phyloP scores from a whole-genome alignment of 35 echinoderm and acorn worm species.

The Acanthaster planci region DNA sequence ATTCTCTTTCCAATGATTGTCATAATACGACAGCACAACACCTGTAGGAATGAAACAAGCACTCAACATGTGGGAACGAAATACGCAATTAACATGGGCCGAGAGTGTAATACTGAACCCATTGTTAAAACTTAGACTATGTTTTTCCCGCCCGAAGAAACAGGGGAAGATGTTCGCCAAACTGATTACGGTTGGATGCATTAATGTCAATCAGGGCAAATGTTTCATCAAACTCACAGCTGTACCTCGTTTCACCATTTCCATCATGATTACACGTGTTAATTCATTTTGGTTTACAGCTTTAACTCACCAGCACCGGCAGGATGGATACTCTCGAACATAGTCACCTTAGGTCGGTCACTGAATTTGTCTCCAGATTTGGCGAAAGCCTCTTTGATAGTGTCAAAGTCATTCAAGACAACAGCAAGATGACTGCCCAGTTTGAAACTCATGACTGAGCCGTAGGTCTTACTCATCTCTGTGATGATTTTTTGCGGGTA shows the following conservation, averaged over 20 bases:
- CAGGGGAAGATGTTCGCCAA: too few species aligned
- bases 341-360: conserved; percentile 43
- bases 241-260: too few species aligned
- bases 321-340: conserved; percentile 10
- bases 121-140: too few species aligned
- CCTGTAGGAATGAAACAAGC: not conserved
- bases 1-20: conserved; percentile 77
- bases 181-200: too few species aligned
- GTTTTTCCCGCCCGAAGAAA: too few species aligned
- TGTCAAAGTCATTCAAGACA: conserved; percentile 61
- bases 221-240: too few species aligned
- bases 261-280: too few species aligned
- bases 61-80: too few species aligned
- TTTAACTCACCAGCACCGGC: conserved; percentile 24
- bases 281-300: too few species aligned
- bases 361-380: conserved; percentile 50
- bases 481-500: conserved; percentile 38
- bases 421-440: conserved; percentile 50
- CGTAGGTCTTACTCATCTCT: conserved; percentile 60
- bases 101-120: too few species aligned
- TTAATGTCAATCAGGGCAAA: too few species aligned
- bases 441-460: conserved; percentile 43
- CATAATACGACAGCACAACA: conserved; percentile 24
- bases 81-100: too few species aligned
- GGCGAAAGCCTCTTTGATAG: conserved; percentile 61